A percentile compares a stretch with the other conserved stretches of the same genome.
These are phyloP conservation scores for Canis aureus DNA, from an alignment of 2,113 vertebrate species.

Conservation along the genomic window DNA sequence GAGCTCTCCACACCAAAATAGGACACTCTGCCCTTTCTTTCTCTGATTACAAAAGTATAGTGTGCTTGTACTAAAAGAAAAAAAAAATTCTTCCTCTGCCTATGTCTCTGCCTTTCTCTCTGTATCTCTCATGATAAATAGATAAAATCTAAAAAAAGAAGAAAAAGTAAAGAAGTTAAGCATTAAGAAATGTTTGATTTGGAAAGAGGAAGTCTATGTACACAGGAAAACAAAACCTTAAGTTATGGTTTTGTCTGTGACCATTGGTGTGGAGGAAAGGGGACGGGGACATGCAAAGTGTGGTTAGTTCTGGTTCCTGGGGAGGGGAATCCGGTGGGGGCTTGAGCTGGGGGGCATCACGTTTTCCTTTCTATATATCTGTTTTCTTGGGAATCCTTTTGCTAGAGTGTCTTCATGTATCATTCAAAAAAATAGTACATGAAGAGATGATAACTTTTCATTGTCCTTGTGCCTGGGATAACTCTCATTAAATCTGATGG, in stretches of 20 bases:
- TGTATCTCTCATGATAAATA: too few species aligned
- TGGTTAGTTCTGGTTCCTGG: neutral
- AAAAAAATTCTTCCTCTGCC: neutral
- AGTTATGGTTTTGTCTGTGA: neutral
- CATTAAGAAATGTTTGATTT: neutral
- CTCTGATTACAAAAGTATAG: neutral
- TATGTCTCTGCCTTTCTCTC: too few species aligned
- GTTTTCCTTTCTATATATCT: neutral
- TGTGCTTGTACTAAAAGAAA: neutral
- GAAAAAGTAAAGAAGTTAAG: neutral
- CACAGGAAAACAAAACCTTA: neutral
- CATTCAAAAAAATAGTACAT: neutral
- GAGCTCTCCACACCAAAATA: neutral
- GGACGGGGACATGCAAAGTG: accelerated
- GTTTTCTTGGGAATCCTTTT: neutral
- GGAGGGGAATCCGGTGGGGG: too few species aligned
- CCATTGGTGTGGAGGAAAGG: neutral
- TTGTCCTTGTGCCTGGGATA: neutral
- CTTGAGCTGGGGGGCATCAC: accelerated
- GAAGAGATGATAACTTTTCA: neutral
- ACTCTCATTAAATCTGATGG: neutral
- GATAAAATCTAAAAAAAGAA: neutral
- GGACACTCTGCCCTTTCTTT: neutral
- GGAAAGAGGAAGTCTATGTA: neutral
- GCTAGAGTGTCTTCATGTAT: neutral